phyloP scores from a whole-genome alignment of 2,113 vertebrate genomes.

The Platichthys flesus region DNA sequence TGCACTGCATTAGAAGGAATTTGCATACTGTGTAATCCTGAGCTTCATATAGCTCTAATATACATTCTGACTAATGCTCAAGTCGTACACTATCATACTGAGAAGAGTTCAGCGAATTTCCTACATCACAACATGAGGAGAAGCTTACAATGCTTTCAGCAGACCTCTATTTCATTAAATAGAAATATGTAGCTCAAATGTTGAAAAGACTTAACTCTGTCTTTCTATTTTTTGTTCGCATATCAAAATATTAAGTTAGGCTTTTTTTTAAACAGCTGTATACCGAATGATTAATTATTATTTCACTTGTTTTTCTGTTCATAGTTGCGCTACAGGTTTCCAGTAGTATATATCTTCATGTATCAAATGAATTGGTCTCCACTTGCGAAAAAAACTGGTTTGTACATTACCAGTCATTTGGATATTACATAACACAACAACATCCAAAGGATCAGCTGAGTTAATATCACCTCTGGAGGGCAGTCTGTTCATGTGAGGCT shows the following conservation, averaged over 20 bases:
- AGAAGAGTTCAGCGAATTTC: background rate
- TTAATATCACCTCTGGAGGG: background rate
- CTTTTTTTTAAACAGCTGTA: no score
- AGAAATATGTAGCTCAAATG: background rate
- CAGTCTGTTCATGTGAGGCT: background rate
- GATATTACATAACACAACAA: background rate
- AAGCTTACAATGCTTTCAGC: background rate
- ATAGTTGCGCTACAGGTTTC: no score
- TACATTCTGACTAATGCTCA: background rate
- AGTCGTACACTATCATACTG: background rate
- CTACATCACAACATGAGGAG: background rate
- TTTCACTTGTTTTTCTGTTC: no score
- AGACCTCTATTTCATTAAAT: background rate
- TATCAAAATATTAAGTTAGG: no score
- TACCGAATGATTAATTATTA: no score
- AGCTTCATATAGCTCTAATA: background rate
- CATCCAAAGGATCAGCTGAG: background rate
- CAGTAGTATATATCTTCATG: no score
- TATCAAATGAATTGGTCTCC: no score
- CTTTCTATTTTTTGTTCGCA: background rate
- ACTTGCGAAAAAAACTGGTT: background rate
- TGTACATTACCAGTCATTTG: background rate
- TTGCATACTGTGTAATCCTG: conserved; percentile 5
- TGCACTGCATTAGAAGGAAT: conserved; percentile 9
- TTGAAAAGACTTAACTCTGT: background rate